These are phyloP conservation scores for Aquatica leii DNA, from an alignment of 2,888 invertebrate species.

Conservation along the genomic window DNA sequence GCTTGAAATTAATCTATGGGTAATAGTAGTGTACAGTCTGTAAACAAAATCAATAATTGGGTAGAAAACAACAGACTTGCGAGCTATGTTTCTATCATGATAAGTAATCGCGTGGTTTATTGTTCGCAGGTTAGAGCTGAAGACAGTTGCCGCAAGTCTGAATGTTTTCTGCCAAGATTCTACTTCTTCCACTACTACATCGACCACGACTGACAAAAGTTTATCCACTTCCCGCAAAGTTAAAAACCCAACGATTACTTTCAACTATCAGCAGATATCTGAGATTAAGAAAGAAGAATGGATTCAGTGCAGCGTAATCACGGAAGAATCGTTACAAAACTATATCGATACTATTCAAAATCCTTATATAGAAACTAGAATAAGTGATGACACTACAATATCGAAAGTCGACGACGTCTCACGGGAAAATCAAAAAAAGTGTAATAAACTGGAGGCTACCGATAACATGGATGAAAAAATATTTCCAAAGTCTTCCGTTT, in stretches of 20 bases:
- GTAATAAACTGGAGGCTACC: neutral
- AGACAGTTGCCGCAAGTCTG: slow-evolving; percentile 48
- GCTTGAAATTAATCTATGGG: no score
- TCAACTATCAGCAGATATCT: slow-evolving; percentile 4
- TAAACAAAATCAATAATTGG: slow-evolving; percentile 17
- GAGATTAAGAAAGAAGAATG: slow-evolving; percentile 26
- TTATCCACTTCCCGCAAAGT: slow-evolving; percentile 7
- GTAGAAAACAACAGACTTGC: slow-evolving; percentile 46
- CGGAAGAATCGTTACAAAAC: slow-evolving; percentile 27
- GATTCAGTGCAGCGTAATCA: slow-evolving; percentile 30
- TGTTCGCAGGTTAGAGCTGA: slow-evolving; percentile 46
- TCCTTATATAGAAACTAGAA: slow-evolving; percentile 23
- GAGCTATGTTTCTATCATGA: slow-evolving; percentile 9
- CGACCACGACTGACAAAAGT: neutral
- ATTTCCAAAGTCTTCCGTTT: neutral
- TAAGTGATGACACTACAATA: neutral
- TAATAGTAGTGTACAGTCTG: no score
- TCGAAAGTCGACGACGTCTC: neutral
- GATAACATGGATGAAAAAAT: neutral
- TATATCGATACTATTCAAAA: slow-evolving; percentile 27
- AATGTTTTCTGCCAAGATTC: slow-evolving; percentile 49
- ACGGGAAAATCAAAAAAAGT: no score
- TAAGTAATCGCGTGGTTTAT: slow-evolving; percentile 36
- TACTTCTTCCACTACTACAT: neutral
- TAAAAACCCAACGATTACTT: slow-evolving; percentile 14